Evolutionary conservation across 2,113 vertebrate species (phyloP), one percentile per base, ranked within the genome.

Genomic region (Cephalopterus ornatus): DNA sequence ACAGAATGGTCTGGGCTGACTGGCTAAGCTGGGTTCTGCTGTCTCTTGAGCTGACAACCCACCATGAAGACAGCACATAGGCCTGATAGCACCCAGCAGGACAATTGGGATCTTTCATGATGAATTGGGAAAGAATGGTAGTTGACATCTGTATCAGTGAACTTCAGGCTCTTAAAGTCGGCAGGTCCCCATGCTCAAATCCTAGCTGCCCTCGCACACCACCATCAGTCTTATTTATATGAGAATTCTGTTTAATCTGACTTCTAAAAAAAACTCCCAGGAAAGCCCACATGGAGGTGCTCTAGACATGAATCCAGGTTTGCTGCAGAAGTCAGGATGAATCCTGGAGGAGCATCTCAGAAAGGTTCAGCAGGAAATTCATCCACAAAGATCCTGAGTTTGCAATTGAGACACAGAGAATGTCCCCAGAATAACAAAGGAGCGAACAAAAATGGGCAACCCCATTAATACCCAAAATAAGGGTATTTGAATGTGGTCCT

Each of bases 181-280:
- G 4, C 49, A 59, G 44, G 19, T 72, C 18, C 3, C 18, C 15
- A 22, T 47, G 26, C 10, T 58, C 28, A n/a, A 5, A 2, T 66
- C 42, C 50, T 50, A 27, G 8, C 8, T 83, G 35, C 6, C 27
- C 13, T 63, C 0, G 0, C 20, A 49, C 1, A 1, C n/a, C 52
- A 26, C 35, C 23, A 35, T n/a, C 33, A 32, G 19, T 47, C 12
- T 61, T 70, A n/a, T 59, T 65, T 24, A n/a, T 32, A 17, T 3
- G 3, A 65, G 8, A 61, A 6, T 65, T 68, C 14, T 12, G 1
- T 8, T 2, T 16, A 76, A 42, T 52, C 32, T 68, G 14, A 41
- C 76, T 68, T 21, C 1, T 7, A 49, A n/a, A 66, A 17, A 76
- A 68, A 12, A 3, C 2, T 6, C 18, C 27, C 22, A 24, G 33